Percentiles rank a stretch among this genome's conserved stretches.
Conservation (phyloP, 1,140 invertebrate genomes). For the Zaprionus gabonicus region DNA sequence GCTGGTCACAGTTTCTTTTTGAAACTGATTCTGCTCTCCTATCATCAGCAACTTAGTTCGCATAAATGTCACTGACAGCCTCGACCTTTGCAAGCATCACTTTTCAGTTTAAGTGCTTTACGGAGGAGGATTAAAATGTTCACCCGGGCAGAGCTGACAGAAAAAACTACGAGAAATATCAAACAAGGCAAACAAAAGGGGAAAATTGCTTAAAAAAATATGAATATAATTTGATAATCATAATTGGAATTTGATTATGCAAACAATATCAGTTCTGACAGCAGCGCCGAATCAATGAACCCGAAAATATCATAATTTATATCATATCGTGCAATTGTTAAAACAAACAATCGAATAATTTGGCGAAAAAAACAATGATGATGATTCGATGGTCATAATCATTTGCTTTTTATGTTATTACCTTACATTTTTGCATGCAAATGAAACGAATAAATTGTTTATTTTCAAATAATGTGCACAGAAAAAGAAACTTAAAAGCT, state of each 20-base stretch:
- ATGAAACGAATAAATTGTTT: not conserved
- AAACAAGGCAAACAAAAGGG: slow-evolving; percentile 27
- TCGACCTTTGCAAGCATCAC: slow-evolving; percentile 22
- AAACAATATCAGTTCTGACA: not conserved
- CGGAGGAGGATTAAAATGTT: not conserved
- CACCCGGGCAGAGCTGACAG: not conserved
- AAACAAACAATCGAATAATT: slow-evolving; percentile 2
- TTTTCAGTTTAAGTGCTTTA: not conserved
- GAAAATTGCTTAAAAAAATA: not conserved
- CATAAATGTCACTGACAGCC: slow-evolving; percentile 37
- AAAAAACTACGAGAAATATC: slow-evolving; percentile 27
- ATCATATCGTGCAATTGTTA: not conserved
- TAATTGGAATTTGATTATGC: not conserved
- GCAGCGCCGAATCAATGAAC: not conserved
- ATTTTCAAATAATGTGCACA: not conserved
- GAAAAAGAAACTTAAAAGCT: not conserved
- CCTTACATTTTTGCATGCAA: not conserved
- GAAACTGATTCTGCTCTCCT: slow-evolving; percentile 18
- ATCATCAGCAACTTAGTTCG: slow-evolving; percentile 32
- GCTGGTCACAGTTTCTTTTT: slow-evolving; percentile 30
- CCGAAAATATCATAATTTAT: not conserved
- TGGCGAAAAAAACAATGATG: not conserved
- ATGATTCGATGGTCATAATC: not conserved
- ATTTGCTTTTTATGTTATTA: not conserved
- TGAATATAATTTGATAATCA: slow-evolving; percentile 1